Percentiles rank a stretch among this genome's conserved stretches.
Conservation (phyloP, 2,888 invertebrate species). For the Himalopsyche japonica region DNA sequence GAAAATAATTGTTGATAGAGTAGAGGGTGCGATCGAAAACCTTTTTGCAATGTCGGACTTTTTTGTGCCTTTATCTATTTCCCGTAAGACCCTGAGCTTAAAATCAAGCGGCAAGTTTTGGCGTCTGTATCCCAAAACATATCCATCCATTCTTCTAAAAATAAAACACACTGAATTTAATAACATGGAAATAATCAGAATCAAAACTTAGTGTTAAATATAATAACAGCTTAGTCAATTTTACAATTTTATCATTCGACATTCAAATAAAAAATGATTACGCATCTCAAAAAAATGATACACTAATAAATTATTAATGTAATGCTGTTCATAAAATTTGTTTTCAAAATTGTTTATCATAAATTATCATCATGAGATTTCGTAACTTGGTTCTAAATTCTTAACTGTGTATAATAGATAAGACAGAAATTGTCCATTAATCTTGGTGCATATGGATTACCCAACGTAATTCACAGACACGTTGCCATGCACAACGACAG, state of each 20-base stretch:
- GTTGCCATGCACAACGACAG: background rate
- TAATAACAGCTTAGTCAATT: too few relatives aligned
- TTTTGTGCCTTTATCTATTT: background rate
- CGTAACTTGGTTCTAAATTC: too few relatives aligned
- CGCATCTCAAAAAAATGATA: too few relatives aligned
- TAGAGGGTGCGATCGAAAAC: background rate
- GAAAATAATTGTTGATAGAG: background rate
- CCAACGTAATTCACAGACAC: background rate
- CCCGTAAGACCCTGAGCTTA: background rate
- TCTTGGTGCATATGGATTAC: background rate
- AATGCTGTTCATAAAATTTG: too few relatives aligned
- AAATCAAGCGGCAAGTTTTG: background rate
- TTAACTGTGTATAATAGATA: background rate
- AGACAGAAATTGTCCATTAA: background rate
- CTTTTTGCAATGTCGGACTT: background rate
- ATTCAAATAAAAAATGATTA: too few relatives aligned
- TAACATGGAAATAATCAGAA: background rate
- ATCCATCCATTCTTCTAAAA: background rate
- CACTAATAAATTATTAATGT: too few relatives aligned
- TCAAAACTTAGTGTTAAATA: too few relatives aligned
- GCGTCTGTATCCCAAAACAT: background rate
- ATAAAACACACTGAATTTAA: background rate
- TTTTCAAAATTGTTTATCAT: background rate
- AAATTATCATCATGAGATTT: background rate
- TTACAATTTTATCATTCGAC: too few relatives aligned